Evolutionary conservation across 2,113 vertebrate genomes (phyloP), one percentile per base, ranked within the genome.

Genomic region (Phocoena sinus): DNA sequence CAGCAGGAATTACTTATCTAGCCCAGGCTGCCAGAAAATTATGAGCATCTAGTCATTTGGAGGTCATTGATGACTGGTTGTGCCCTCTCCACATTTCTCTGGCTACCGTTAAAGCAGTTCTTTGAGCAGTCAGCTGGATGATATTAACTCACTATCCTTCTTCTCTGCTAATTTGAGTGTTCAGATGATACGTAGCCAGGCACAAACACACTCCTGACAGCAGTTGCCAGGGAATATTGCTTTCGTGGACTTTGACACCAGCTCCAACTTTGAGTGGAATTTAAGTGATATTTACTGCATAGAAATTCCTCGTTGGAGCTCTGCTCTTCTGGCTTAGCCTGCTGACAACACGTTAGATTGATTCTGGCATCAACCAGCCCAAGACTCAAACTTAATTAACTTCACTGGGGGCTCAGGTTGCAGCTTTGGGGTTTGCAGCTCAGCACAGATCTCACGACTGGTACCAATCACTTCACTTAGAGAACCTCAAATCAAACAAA

Each of bases 241-340:
- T 98, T 97, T 96, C 84, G 77, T 97, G 94, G 89, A 95, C 91
- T 98, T 96, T 96, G 98, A 97, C 84, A 96, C 71, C 92, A 67
- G 95, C 93, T 97, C 97, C 97, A 89, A 97, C 97, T 85, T 91
- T 79, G 89, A 97, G 73, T 95, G 96, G 94, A 95, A 88, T 91
- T 93, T 96, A 87, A 88, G 97, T 98, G 96, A 36, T 96, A 83
- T 98, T 98, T 98, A 92, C 87, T 93, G 95, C 96, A 95, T 81
- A 97, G 85, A 71, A 82, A 89, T 81, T 74, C 38, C 47, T 33
- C 38, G 28, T 21, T 67, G 67, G 76, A 89, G 76, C 88, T 70
- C 89, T n/a, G 82, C 26, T 70, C 84, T 71, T 53, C 79, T 26
- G 41, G 82, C 41, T 70, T 79, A 47, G 94, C 17, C 28, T 21